Evolutionary conservation across 2,113 vertebrate genomes (phyloP), one percentile per base, ranked within the genome.

Genomic region (Cebidichthys violaceus): DNA sequence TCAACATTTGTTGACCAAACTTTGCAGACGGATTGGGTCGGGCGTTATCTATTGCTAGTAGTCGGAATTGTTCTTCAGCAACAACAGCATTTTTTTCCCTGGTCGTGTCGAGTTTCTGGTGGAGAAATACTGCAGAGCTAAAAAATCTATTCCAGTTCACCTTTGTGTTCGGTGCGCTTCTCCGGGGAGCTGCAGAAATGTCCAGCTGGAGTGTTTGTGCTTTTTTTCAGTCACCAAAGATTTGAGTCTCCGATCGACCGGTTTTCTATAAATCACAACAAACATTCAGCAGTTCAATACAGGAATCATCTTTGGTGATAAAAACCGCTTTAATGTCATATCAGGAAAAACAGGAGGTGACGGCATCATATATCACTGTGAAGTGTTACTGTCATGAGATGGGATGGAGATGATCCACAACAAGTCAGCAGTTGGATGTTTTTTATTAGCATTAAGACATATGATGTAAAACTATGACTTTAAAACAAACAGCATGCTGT

Each of bases 131-230:
- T 67, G 60, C 82, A 1, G 43, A n/a, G 67, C 31, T 81, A 31
- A 74, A 75, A 78, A 74, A 78, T 73, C 70, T 64, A 70, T 81
- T 80, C 41, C 47, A 72, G 37, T 77, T 74, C 33, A 39, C 68
- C 61, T 76, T 65, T 64, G 18, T 39, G 50, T 64, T 69, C 9
- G 69, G 45, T 52, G 54, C 27, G 18, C 29, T 59, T 79, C 66
- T 82, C 75, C 18, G 50, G 55, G 79, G 75, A 76, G 75, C 75
- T 61, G 60, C 82, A 70, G 79, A 67, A 79, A 84, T 68, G 52
- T 85, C 70, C 70, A 35, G 54, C 60, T 20, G 18, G 20, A 76
- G 35, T 64, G 61, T 75, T 69, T 78, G 33, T 70, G 79, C 66
- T 82, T 65, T 76, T 70, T 83, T 72, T 52, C 55, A 43, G 65